Evolutionary conservation across 2,113 vertebrate species (phyloP), one percentile per base, ranked within the genome.

Genomic region (Psephotus haematonotus): DNA sequence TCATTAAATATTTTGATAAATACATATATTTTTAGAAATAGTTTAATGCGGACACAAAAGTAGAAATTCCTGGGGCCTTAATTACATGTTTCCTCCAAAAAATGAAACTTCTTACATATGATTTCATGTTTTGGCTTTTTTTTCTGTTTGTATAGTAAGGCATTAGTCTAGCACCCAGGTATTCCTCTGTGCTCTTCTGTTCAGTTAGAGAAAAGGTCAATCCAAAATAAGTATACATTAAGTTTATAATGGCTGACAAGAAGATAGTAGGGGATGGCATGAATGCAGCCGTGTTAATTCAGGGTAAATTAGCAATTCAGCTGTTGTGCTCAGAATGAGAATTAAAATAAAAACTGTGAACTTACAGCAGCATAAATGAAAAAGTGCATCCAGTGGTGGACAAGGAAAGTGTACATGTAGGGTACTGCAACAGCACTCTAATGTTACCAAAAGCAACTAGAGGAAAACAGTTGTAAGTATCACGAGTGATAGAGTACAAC

Each of bases 141-240:
- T 17, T 6, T 7, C 22, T 8, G 3, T 71, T 55, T 33, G 8
- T 9, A 13, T 14, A 14, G 29, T n/a, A 71, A 76, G 31, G 11
- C 23, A 87, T 82, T 95, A 44, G 85, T 82, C 59, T 62, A 85
- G 37, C 22, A 76, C 41, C 49, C 53, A 57, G 49, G 49, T 62
- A 70, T 63, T 91, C 67, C 37, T 86, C 50, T 62, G 31, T 46
- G 29, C 33, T 77, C 29, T 88, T 29, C 18, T 70, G 23, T 47
- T 47, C 79, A 96, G 88, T 96, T 92, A 92, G 29, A 92, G 64
- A 59, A 95, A 96, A 97, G 68, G 82, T 93, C 88, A 93, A 53
- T 80, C 31, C 75, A 85, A 90, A 91, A 81, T 67, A 93, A 64
- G 64, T 81, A 7, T 14, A 76, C 60, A 35, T 35, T 52, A 74